Base-by-base conservation (phyloP, 53 echinoderm and acorn worm species). In the Holothuria scabra region DNA sequence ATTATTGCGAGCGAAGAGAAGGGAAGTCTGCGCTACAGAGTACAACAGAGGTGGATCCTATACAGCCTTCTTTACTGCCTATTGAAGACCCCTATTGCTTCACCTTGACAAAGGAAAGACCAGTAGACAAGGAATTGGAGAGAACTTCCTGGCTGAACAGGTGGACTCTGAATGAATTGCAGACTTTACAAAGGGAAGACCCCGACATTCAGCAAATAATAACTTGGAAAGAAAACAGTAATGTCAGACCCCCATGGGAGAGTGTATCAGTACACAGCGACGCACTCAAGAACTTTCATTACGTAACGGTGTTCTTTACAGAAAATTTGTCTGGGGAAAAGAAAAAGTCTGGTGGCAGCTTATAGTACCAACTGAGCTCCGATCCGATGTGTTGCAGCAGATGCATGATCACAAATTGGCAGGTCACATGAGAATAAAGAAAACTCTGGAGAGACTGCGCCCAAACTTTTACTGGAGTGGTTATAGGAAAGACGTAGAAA, bases 401-500 rank as follows among this genome's bases (percentile, higher is more conserved):
- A 6, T 87, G 57, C 87, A 84, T 87, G 80, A 66, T 13, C 57
- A 59, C 35, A 31, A n/a, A 23, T 46, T 85, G 34, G 65, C 41
- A 34, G 84, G 84, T 29, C 87, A 91, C 31, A 60, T 83, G 57
- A 83, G 83, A 19, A 29, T 58, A 28, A 21, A 84, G 59, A 55
- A 56, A 60, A 44, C 65, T 55, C 19, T 75, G 69, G 38, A 76
- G 34, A 66, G 83, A 34, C 12, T 74, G 62, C 3, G 35, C 3
- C 35, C 35, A 35, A 35, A 35, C 3, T 35, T 35, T 6, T 35
- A 35, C 35, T 35, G 35, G 35, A 35, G 35, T 35, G 35, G 35
- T 6, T 35, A 35, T 6, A 35, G 35, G 6, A 35, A 35, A 6
- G 35, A 35, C 3, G 35, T 35, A 6, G 35, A 35, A 6, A 6